phyloP scores from a whole-genome alignment of 2,797 vertebrate species.

The Paramormyrops hopkinsi region DNA sequence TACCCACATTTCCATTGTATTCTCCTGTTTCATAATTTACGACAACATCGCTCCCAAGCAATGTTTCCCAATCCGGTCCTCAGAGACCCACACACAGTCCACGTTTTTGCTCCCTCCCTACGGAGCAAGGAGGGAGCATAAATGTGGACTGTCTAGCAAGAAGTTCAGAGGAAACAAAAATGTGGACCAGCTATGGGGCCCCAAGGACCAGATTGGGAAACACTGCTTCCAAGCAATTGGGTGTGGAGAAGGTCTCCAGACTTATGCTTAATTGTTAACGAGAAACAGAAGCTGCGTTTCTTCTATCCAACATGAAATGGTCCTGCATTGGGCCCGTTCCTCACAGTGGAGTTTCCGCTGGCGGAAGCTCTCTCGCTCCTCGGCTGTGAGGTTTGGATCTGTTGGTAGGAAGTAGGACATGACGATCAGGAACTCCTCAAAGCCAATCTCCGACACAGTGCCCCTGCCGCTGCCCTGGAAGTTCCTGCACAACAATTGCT shows the following conservation, averaged over 20 bases:
- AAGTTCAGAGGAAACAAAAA: not conserved
- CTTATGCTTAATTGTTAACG: not conserved
- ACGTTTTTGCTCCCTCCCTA: not conserved
- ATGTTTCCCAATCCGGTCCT: not conserved
- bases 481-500: constrained; percentile 60
- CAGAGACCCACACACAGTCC: not conserved
- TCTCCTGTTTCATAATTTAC: too few relatives aligned
- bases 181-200: not conserved
- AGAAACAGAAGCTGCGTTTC: not conserved
- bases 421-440: constrained; percentile 86
- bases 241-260: not conserved
- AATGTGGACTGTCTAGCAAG: not conserved
- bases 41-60: not conserved
- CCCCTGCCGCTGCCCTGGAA: constrained; percentile 57
- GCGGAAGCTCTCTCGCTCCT: constrained; percentile 64
- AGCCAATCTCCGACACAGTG: constrained; percentile 67
- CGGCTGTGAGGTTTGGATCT: constrained; percentile 59
- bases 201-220: not conserved
- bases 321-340: constrained; percentile 20
- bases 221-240: not conserved
- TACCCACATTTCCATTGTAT: not conserved
- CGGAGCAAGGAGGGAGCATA: not conserved
- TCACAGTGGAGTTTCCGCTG: constrained; percentile 84
- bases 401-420: constrained; percentile 88
- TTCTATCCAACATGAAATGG: not conserved